A percentile compares a stretch with the other conserved stretches of the same genome.
phyloP scores from a whole-genome alignment of 2,113 vertebrate species.

The Agapornis roseicollis region DNA sequence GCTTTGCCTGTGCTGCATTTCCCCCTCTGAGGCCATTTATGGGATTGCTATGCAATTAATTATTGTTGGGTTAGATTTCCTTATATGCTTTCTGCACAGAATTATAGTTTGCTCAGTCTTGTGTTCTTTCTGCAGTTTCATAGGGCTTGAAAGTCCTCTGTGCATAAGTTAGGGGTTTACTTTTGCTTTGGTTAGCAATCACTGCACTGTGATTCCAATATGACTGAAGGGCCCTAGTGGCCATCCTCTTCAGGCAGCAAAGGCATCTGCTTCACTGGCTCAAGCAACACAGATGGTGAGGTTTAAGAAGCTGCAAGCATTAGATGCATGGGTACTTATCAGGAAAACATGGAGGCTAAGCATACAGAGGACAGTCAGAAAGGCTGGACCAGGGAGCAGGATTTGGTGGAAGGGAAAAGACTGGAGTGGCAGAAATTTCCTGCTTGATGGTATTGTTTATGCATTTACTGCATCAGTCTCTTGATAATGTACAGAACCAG shows the following conservation, averaged over 20 bases:
- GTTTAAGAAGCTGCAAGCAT: neutral
- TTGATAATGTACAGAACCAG: neutral
- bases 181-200: neutral
- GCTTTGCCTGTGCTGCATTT: neutral
- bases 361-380: neutral
- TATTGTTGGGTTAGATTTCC: neutral
- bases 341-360: neutral
- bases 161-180: neutral
- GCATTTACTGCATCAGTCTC: neutral
- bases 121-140: neutral
- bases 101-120: neutral
- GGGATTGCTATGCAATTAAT: neutral
- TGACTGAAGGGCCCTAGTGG: neutral
- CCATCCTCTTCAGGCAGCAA: neutral
- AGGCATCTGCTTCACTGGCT: neutral
- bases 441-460: neutral
- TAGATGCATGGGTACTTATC: no score
- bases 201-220: neutral
- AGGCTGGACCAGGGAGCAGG: neutral
- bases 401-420: neutral
- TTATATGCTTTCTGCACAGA: accelerated
- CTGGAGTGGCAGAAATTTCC: neutral
- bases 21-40: neutral
- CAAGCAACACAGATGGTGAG: accelerated
- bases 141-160: neutral